Percentiles rank a stretch among this genome's conserved stretches.
phyloP scores from a whole-genome alignment of 2,113 vertebrate genomes.

The Atractosteus spatula region DNA sequence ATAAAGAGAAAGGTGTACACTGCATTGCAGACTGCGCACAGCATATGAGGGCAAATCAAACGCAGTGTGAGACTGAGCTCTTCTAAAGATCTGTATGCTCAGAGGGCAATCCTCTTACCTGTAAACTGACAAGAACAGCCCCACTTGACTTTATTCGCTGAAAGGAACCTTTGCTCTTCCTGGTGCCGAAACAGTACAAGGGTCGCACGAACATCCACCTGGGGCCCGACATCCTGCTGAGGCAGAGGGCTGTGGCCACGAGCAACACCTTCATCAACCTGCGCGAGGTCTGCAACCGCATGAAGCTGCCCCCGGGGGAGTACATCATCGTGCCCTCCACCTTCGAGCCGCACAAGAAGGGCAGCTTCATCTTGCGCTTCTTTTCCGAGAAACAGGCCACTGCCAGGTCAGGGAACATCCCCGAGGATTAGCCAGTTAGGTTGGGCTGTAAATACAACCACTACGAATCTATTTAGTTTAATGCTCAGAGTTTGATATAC shows the following conservation, averaged over 20 bases:
- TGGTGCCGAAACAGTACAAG: conserved; percentile 45
- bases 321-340: conserved; percentile 81
- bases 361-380: conserved; percentile 77
- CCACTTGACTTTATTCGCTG: background rate
- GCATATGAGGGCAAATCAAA: too few relatives aligned
- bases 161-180: background rate
- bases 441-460: background rate
- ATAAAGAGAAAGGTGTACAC: too few relatives aligned
- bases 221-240: conserved; percentile 66
- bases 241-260: conserved; percentile 47
- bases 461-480: background rate
- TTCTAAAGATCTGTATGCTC: too few relatives aligned
- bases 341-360: conserved; percentile 74
- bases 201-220: conserved; percentile 53
- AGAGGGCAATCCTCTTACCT: too few relatives aligned
- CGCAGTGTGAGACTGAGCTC: too few relatives aligned
- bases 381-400: conserved; percentile 76
- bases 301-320: conserved; percentile 71
- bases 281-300: conserved; percentile 69
- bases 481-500: background rate
- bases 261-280: conserved; percentile 69
- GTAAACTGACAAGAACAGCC: too few relatives aligned
- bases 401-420: conserved; percentile 39
- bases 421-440: too few relatives aligned
- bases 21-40: too few relatives aligned